Conservation (phyloP, 2,113 vertebrate genomes). For the Bubo blakistoni region DNA sequence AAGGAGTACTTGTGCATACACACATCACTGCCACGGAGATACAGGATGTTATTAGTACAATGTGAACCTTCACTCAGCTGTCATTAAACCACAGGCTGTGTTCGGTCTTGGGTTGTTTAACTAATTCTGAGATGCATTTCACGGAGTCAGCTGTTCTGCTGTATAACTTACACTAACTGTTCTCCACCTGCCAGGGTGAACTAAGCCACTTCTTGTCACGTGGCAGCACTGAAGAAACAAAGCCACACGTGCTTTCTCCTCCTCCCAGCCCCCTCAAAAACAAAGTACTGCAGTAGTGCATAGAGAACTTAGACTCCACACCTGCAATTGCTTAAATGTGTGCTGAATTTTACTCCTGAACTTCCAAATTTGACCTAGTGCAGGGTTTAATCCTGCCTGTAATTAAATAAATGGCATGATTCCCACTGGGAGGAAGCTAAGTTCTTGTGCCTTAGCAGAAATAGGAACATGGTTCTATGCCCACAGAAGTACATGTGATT, state of each 20-base stretch:
- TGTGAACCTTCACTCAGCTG: slow-evolving; percentile 43
- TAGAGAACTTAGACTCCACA: not conserved
- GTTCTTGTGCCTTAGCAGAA: not conserved
- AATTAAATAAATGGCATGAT: not conserved
- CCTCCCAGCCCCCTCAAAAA: not conserved
- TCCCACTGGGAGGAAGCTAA: not conserved
- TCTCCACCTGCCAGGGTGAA: not conserved
- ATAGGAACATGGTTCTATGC: not conserved
- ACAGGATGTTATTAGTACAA: slow-evolving; percentile 72
- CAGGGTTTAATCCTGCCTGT: not conserved
- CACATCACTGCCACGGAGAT: slow-evolving; percentile 30
- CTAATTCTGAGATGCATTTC: slow-evolving; percentile 21
- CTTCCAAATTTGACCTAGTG: not conserved
- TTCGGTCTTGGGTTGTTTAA: slow-evolving; percentile 29
- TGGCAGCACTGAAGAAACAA: not conserved
- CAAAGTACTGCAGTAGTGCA: not conserved
- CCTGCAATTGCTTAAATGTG: not conserved
- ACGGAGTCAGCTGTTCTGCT: slow-evolving; percentile 11
- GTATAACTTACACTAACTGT: not conserved
- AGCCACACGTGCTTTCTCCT: not conserved
- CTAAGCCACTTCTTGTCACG: not conserved
- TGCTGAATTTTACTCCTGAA: not conserved
- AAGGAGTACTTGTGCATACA: not conserved
- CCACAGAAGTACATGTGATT: not conserved
- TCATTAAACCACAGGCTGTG: slow-evolving; percentile 32